These are phyloP conservation scores for Triops longicaudatus DNA, from an alignment of 1,140 invertebrate genomes.

Conservation along the genomic window DNA sequence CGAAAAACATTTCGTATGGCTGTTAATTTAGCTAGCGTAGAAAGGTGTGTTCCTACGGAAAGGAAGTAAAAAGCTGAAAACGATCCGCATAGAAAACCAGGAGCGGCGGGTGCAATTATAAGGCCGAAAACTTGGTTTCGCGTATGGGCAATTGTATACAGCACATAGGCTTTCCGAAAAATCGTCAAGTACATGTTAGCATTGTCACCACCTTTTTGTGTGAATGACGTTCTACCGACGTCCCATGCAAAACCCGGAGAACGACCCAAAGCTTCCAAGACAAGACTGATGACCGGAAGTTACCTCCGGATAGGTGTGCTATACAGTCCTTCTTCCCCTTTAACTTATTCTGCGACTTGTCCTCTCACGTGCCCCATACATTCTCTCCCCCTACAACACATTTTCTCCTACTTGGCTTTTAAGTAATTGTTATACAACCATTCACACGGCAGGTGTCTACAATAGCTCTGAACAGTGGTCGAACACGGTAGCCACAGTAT, in stretches of 20 bases:
- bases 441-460: background rate
- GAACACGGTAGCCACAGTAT: background rate
- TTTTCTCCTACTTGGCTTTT: too few relatives aligned
- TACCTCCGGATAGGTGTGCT: background rate
- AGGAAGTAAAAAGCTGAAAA: too few relatives aligned
- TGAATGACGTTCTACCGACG: background rate
- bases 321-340: background rate
- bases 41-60: too few relatives aligned
- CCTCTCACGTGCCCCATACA: background rate
- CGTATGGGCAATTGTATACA: background rate
- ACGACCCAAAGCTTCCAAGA: background rate
- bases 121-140: background rate
- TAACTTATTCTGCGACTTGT: background rate
- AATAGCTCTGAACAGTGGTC: background rate
- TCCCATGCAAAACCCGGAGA: background rate
- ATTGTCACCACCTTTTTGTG: constrained; percentile 1
- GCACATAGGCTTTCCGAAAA: background rate
- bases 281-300: constrained; percentile 11
- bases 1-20: too few relatives aligned
- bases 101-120: too few relatives aligned
- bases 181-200: constrained; percentile 1
- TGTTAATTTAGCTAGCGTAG: too few relatives aligned
- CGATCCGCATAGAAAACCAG: too few relatives aligned
- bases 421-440: background rate
- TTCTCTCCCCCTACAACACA: background rate